Percentiles rank a stretch among this genome's conserved stretches.
Evolutionary conservation across 2,797 vertebrate species (phyloP).

Genomic region (Manis crassicaudata): DNA sequence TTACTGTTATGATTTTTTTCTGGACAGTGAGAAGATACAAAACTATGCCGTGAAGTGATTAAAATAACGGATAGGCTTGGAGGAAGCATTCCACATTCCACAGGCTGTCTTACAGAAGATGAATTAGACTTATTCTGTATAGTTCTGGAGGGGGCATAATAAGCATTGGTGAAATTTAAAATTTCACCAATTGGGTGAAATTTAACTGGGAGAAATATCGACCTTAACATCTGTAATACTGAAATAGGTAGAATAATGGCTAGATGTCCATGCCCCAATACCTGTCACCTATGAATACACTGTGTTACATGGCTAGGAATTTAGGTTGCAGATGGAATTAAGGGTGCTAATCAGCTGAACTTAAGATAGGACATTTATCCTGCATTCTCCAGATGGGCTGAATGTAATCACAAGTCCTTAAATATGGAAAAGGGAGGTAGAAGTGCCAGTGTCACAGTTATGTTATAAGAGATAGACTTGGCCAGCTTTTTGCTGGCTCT

Average conservation of each 20-base stretch:
- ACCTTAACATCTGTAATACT: not conserved
- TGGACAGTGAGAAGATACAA: not conserved
- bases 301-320: not conserved
- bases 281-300: not conserved
- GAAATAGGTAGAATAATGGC: not conserved
- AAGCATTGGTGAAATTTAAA: not conserved
- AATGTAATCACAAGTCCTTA: not conserved
- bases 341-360: not conserved
- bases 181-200: too few relatives aligned
- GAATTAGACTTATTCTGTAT: not conserved
- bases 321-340: not conserved
- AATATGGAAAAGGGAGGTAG: not conserved
- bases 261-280: too few relatives aligned
- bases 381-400: too few relatives aligned
- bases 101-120: not conserved
- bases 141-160: fast-evolving
- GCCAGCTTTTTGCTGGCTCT: not conserved
- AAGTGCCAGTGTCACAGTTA: not conserved
- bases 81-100: not conserved
- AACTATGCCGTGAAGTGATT: not conserved
- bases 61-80: not conserved
- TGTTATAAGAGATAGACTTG: not conserved
- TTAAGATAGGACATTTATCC: not conserved
- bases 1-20: not conserved
- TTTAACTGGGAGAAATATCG: not conserved